phyloP scores from a whole-genome alignment of 2,888 invertebrate species.

The Heteromurus nitidus region DNA sequence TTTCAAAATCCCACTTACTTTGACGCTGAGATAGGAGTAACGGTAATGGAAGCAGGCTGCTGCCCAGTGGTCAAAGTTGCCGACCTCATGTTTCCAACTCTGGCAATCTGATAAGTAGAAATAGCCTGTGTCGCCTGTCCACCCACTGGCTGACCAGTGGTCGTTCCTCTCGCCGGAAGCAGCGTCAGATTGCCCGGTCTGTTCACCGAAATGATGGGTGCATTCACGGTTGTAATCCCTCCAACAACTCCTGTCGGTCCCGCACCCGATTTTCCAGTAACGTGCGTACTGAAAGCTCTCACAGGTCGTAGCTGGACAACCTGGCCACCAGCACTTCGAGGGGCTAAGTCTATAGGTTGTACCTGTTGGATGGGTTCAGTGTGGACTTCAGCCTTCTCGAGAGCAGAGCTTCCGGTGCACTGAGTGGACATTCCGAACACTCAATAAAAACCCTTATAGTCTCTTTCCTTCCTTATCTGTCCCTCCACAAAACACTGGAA shows the following conservation, averaged over 20 bases:
- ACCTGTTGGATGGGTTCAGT: constrained; percentile 67
- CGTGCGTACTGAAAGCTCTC: constrained; percentile 61
- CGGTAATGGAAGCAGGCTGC: constrained; percentile 72
- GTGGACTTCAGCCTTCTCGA: constrained; percentile 71
- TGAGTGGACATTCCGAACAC: constrained; percentile 71
- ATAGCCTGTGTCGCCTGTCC: constrained; percentile 75
- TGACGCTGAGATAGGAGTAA: constrained; percentile 71
- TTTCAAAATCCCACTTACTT: constrained; percentile 62
- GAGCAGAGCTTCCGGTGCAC: constrained; percentile 64
- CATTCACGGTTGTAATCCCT: constrained; percentile 56
- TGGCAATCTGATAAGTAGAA: constrained; percentile 77
- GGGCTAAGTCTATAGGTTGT: constrained; percentile 71
- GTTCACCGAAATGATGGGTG: constrained; percentile 71
- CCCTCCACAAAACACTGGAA: neutral
- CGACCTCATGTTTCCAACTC: constrained; percentile 72
- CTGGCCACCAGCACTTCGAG: constrained; percentile 56
- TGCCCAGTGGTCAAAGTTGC: constrained; percentile 49
- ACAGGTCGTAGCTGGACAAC: constrained; percentile 72
- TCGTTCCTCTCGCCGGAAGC: constrained; percentile 75
- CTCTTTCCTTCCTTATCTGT: neutral
- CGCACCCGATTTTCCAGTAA: constrained; percentile 57
- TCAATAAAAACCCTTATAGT: constrained; percentile 11
- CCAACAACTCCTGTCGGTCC: constrained; percentile 48
- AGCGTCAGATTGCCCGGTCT: constrained; percentile 70
- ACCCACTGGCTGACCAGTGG: constrained; percentile 75